Base-by-base conservation (phyloP, 2,888 invertebrate genomes). In the Tuberolachnus salignus region DNA sequence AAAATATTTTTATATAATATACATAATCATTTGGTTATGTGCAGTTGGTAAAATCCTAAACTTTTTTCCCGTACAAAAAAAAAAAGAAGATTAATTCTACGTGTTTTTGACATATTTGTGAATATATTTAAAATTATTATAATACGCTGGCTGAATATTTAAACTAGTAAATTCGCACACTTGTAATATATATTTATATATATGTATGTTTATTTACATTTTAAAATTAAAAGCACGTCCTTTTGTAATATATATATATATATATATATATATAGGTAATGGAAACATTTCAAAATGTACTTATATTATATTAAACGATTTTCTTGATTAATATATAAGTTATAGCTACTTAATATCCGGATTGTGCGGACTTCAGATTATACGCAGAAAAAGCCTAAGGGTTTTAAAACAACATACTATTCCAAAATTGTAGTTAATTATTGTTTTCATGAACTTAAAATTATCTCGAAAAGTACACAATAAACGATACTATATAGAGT, bases 11-110 rank as follows among this genome's bases (percentile, higher is more conserved):
- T 69, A 21, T 66, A 19, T 34, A 34, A 34, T 34, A 34, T 6
- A 34, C 6, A 34, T 34, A 69, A 53, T 21, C 10, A 13, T 9
- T 69, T 3, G 6, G 44, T 34, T 34, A 44, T 19, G 46, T 26
- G 34, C 6, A 8, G 61, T 21, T 49, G 10, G 61, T 21, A 61
- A 14, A 49, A 61, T 49, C 49, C 19, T n/a, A 19, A 72, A 34
- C 8, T 34, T 49, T 71, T 59, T 49, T 61, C 16, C 11, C 13
- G 21, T 46, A 42, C 16, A n/a, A 23, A 70, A 59, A 57, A 72
- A 19, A 67, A 51, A 42, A 34, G 34, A 34, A 19, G 42, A 69
- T 69, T 23, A 59, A 61, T 49, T 49, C 2, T 0, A 61, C 16
- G 16, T 49, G 46, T 61, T 49, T 59, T 51, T 61, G 16, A 72